These are phyloP conservation scores for Benthosema pterotum DNA, from an alignment of 2,797 vertebrate genomes.

Conservation along the genomic window DNA sequence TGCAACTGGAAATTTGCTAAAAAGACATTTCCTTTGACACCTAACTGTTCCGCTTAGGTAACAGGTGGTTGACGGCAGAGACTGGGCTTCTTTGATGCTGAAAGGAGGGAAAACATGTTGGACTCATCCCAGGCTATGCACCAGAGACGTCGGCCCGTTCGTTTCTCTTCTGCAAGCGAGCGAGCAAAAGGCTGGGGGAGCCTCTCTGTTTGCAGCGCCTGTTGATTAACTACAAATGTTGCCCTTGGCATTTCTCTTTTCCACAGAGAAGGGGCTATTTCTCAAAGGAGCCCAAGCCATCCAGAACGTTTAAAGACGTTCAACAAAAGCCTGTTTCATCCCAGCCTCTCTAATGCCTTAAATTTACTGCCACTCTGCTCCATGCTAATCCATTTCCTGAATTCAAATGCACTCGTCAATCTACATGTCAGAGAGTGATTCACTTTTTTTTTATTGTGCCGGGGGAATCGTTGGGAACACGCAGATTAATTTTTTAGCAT, in stretches of 20 bases:
- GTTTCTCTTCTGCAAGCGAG: not conserved
- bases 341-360: not conserved
- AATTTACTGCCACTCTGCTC: not conserved
- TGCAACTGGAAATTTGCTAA: constrained; percentile 6
- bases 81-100: constrained; percentile 9
- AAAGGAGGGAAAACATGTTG: not conserved
- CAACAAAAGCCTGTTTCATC: constrained; percentile 8
- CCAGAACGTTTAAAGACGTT: constrained; percentile 1
- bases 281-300: constrained; percentile 7
- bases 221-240: constrained; percentile 22
- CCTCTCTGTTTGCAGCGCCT: not conserved
- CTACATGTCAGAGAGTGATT: not conserved
- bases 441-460: not conserved
- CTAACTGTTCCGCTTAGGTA: constrained; percentile 25
- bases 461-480: no score
- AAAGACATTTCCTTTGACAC: constrained; percentile 22
- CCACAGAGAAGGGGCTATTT: not conserved
- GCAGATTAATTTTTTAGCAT: not conserved
- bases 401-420: constrained; percentile 13
- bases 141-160: not conserved
- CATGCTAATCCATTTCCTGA: constrained; percentile 8
- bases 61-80: constrained; percentile 9
- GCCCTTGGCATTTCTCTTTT: constrained; percentile 2
- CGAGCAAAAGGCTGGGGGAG: not conserved
- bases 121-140: constrained; percentile 15